Percentiles rank a stretch among this genome's conserved stretches.
Evolutionary conservation across 2,113 vertebrate species (phyloP).

Genomic region (Vulpes lagopus): DNA sequence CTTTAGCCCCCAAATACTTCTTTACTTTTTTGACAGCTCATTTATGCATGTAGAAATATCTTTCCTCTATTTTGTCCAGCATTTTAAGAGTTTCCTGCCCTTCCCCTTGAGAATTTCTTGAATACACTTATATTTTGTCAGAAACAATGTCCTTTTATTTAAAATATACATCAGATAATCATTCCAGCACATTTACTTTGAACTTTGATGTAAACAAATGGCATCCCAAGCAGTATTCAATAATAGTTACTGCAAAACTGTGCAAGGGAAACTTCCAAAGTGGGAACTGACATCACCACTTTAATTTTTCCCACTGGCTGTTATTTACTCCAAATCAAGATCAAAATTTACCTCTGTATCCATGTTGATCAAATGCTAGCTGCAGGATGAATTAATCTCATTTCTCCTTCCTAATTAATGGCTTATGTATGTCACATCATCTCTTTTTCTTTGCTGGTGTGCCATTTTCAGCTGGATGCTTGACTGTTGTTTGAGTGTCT

Average conservation of each 20-base stretch:
- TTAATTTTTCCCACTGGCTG: background rate
- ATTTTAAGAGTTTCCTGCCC: background rate
- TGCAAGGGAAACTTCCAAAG: background rate
- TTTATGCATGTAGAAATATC: background rate
- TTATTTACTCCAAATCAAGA: background rate
- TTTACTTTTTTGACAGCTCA: background rate
- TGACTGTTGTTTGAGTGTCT: background rate
- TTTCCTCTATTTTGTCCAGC: background rate
- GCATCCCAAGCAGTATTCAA: background rate
- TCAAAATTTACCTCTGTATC: background rate
- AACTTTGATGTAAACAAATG: slow-evolving; percentile 4
- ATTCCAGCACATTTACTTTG: background rate
- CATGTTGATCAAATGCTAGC: background rate
- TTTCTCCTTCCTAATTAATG: background rate
- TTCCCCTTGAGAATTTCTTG: background rate
- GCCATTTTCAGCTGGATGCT: background rate
- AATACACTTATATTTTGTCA: slow-evolving; percentile 3
- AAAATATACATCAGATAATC: background rate
- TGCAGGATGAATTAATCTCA: background rate
- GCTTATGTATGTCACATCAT: background rate
- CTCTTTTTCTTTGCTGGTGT: background rate
- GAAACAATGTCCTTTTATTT: slow-evolving; percentile 5
- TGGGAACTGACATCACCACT: background rate
- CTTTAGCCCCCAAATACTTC: background rate
- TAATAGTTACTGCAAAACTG: background rate